These are phyloP conservation scores for Oryzias celebensis DNA, from an alignment of 2,113 vertebrate genomes.

Conservation along the genomic window DNA sequence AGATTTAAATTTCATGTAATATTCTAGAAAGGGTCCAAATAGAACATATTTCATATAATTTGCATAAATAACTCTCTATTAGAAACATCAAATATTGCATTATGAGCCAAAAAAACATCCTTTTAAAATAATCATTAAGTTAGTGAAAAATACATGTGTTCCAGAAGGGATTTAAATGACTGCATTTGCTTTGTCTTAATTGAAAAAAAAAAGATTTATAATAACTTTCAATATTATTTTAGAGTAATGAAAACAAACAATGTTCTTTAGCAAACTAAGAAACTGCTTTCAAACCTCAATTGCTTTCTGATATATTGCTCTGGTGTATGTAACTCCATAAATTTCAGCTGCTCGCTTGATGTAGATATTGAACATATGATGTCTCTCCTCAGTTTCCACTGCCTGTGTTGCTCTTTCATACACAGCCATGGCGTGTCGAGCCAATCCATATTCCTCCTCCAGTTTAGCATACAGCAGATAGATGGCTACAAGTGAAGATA, in stretches of 20 bases:
- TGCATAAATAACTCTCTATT: too few relatives aligned
- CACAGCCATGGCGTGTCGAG: conserved; percentile 91
- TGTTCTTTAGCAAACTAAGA: background rate
- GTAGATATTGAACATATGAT: conserved; percentile 95
- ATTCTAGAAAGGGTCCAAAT: too few relatives aligned
- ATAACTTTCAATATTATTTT: background rate
- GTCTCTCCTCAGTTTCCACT: conserved; percentile 83
- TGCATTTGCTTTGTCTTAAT: too few relatives aligned
- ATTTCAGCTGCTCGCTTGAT: conserved; percentile 92
- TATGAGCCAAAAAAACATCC: background rate
- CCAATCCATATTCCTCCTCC: conserved; percentile 90
- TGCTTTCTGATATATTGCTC: conserved; percentile 90
- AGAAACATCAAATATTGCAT: too few relatives aligned
- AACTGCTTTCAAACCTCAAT: conserved; percentile 80
- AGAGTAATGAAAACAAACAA: background rate
- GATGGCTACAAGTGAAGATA: conserved; percentile 74
- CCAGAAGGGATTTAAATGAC: background rate
- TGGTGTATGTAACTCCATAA: conserved; percentile 91
- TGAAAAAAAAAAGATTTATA: too few relatives aligned
- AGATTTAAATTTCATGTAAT: too few relatives aligned
- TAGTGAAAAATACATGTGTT: background rate
- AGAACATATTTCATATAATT: too few relatives aligned
- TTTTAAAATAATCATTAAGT: too few relatives aligned
- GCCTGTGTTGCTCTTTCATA: conserved; percentile 89
- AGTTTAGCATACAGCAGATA: conserved; percentile 89